These are phyloP conservation scores for Drosophila nannoptera DNA, from an alignment of 1,140 invertebrate species.

Conservation along the genomic window DNA sequence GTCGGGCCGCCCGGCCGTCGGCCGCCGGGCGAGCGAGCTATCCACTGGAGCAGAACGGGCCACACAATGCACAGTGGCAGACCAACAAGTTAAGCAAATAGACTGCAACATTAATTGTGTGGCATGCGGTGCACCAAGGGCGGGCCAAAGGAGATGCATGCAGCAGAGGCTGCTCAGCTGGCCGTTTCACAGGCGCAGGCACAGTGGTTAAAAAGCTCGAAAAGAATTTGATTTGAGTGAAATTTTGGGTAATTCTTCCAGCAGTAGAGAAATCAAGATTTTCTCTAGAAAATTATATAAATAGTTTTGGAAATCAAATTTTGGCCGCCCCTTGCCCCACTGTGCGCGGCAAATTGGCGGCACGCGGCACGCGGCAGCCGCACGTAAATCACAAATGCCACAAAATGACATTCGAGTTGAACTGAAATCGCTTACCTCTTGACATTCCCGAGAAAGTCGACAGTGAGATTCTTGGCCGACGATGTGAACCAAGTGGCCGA, in stretches of 20 bases:
- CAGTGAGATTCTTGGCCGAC: constrained; percentile 86
- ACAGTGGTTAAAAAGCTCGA: neutral
- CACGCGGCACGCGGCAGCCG: constrained; percentile 4
- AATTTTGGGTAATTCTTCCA: too few relatives aligned
- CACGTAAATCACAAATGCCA: constrained; percentile 4
- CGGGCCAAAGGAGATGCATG: neutral
- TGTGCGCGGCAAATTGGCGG: too few relatives aligned
- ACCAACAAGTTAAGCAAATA: constrained; percentile 76
- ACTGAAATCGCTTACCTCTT: constrained; percentile 84
- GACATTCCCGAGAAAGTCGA: constrained; percentile 91
- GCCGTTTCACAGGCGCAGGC: neutral
- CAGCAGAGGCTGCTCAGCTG: constrained; percentile 13
- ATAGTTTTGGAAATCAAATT: too few relatives aligned
- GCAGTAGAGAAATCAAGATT: too few relatives aligned
- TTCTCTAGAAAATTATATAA: too few relatives aligned
- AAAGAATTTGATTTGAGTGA: neutral
- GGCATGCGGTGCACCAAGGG: constrained; percentile 51
- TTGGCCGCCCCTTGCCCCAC: too few relatives aligned
- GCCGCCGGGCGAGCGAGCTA: constrained; percentile 4
- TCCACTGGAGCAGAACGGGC: constrained; percentile 60
- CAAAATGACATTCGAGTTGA: constrained; percentile 16
- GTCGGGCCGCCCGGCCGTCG: neutral
- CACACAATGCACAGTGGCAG: constrained; percentile 23
- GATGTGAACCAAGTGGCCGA: constrained; percentile 94
- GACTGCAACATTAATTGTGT: constrained; percentile 77